Conservation (phyloP, 1,140 invertebrate genomes). For the Leucophenga varia region DNA sequence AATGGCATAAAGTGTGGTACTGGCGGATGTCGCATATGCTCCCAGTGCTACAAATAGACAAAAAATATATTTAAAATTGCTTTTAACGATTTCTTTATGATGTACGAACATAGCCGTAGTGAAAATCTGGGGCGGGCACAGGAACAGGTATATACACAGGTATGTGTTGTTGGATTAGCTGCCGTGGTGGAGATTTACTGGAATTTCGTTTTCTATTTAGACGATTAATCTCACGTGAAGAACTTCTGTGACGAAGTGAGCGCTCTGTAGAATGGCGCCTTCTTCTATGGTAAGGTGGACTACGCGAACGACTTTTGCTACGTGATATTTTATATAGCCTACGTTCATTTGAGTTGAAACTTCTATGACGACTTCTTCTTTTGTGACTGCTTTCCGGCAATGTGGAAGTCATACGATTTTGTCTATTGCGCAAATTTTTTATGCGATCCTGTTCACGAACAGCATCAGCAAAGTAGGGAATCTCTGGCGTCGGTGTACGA, state of each 20-base stretch:
- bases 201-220: too few species aligned
- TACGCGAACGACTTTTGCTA: constrained; percentile 12
- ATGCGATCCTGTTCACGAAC: constrained; percentile 26
- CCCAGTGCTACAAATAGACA: constrained; percentile 18
- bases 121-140: constrained; percentile 29
- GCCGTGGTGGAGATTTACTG: too few species aligned
- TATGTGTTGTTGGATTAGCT: too few species aligned
- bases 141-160: constrained; percentile 23
- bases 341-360: not conserved
- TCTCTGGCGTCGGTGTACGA: constrained; percentile 6
- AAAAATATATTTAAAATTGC: not conserved
- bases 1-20: too few species aligned
- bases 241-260: constrained; percentile 27
- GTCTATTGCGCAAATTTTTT: constrained; percentile 8
- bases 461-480: constrained; percentile 34
- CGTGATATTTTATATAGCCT: not conserved
- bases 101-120: constrained; percentile 24
- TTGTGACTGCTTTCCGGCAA: constrained; percentile 8
- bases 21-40: constrained; percentile 8
- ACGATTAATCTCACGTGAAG: too few species aligned
- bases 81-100: not conserved
- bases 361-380: not conserved
- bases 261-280: constrained; percentile 14
- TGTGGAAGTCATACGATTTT: constrained; percentile 4
- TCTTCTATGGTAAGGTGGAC: not conserved